Evolutionary conservation across 2,797 vertebrate genomes (phyloP).

Genomic region (Apodemus agrarius): DNA sequence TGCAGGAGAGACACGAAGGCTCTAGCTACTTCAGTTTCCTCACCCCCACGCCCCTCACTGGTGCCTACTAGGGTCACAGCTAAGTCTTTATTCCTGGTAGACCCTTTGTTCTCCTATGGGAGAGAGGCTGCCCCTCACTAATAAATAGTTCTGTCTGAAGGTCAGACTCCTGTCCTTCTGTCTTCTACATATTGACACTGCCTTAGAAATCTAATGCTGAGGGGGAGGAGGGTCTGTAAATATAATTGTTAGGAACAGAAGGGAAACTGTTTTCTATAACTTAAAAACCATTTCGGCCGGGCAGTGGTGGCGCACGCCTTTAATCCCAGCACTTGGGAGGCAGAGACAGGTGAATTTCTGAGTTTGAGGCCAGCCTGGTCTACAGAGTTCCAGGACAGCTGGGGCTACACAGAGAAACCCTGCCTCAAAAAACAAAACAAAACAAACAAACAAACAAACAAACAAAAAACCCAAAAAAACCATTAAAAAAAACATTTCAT

Average conservation of each 20-base stretch:
- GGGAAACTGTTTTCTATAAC: background rate
- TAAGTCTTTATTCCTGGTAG: background rate
- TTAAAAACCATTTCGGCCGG: background rate
- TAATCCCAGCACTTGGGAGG: too few species aligned
- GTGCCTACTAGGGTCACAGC: background rate
- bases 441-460: too few species aligned
- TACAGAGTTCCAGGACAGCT: too few species aligned
- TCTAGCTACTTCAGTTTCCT: background rate
- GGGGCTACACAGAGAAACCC: too few species aligned
- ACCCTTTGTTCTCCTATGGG: background rate
- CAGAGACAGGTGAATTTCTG: too few species aligned
- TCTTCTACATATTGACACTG: background rate
- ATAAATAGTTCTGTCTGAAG: background rate
- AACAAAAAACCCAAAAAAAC: too few species aligned
- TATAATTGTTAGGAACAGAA: background rate
- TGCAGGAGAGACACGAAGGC: background rate
- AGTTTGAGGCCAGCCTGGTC: too few species aligned
- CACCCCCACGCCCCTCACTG: background rate
- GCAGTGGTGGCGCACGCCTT: too few species aligned
- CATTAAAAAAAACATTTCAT: too few species aligned
- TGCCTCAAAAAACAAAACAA: too few species aligned
- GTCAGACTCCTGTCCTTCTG: too few species aligned
- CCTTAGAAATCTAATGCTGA: background rate
- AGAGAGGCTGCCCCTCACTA: background rate
- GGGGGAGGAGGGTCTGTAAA: background rate